Evolutionary conservation across 2,888 invertebrate genomes (phyloP).

Genomic region (Bugula neritina): DNA sequence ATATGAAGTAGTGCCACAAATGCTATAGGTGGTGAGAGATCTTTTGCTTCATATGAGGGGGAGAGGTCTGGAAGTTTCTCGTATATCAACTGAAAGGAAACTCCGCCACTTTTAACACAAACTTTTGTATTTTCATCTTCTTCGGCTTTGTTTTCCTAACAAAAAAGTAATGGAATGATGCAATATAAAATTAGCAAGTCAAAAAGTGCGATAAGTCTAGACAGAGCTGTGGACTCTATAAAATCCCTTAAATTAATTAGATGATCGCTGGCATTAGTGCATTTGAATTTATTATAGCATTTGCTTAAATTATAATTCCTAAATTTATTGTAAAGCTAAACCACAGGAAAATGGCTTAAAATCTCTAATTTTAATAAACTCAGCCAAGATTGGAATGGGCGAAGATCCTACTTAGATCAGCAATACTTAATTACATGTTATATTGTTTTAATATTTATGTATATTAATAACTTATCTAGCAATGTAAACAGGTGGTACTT

Average conservation of each 20-base stretch:
- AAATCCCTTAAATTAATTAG: not conserved
- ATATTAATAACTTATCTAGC: no score
- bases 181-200: no score
- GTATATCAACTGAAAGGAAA: not conserved
- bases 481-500: no score
- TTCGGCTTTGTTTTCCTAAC: not conserved
- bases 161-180: no score
- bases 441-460: no score
- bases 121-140: not conserved
- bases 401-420: no score
- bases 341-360: not conserved
- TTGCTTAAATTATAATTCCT: not conserved
- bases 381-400: no score
- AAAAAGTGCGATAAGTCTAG: no score
- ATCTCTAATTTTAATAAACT: not conserved
- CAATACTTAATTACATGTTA: no score
- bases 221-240: no score
- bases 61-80: not conserved
- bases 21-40: constrained; percentile 71
- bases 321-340: not conserved
- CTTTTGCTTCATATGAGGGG: constrained; percentile 58
- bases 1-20: constrained; percentile 76
- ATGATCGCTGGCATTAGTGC: not conserved
- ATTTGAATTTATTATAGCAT: not conserved
- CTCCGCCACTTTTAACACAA: not conserved